Evolutionary conservation across 2,888 invertebrate genomes (phyloP).

Genomic region (Phyllotreta striolata): DNA sequence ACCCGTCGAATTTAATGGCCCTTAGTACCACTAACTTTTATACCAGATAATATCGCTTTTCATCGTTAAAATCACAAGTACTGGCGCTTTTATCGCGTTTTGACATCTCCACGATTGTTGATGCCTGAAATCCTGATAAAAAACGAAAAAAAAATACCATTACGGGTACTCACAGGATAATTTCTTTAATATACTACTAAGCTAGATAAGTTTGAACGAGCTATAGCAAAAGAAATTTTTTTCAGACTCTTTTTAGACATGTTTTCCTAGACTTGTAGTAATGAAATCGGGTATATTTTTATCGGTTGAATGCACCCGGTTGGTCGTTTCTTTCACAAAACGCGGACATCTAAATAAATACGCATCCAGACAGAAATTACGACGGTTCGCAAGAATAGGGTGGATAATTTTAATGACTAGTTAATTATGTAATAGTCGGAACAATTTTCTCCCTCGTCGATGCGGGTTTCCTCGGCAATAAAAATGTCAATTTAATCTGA

Average conservation of each 20-base stretch:
- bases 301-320: slow-evolving; percentile 11
- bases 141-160: no score
- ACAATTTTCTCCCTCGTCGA: slow-evolving; percentile 17
- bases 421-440: slow-evolving; percentile 25
- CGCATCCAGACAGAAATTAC: slow-evolving; percentile 10
- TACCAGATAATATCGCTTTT: slow-evolving; percentile 25
- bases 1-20: slow-evolving; percentile 31
- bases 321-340: slow-evolving; percentile 17
- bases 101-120: slow-evolving; percentile 21
- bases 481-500: slow-evolving; percentile 23
- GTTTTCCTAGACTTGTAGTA: no score
- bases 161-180: no score
- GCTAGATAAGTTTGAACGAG: no score
- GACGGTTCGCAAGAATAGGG: slow-evolving; percentile 21
- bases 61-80: slow-evolving; percentile 31
- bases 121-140: slow-evolving; percentile 2
- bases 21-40: slow-evolving; percentile 31
- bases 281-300: no score
- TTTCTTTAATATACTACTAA: no score
- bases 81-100: slow-evolving; percentile 19
- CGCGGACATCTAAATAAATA: slow-evolving; percentile 11
- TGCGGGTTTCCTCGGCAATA: slow-evolving; percentile 21
- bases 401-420: slow-evolving; percentile 19
- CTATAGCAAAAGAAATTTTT: no score
- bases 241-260: no score